A percentile compares a stretch with the other conserved stretches of the same genome.
Conservation (phyloP, 2,797 vertebrate genomes). For the Corythornis leucogaster region DNA sequence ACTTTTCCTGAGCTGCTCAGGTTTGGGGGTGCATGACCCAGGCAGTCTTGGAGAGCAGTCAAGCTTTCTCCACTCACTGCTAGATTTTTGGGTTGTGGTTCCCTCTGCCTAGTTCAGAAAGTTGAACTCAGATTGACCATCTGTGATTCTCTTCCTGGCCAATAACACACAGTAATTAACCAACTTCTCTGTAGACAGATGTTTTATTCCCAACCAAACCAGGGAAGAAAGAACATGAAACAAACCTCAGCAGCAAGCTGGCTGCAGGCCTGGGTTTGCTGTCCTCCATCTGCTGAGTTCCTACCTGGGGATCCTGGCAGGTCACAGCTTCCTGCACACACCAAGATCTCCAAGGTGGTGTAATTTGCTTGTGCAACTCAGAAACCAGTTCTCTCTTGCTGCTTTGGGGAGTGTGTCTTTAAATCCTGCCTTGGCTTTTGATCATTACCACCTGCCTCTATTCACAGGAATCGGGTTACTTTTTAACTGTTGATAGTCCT, state of each 20-base stretch:
- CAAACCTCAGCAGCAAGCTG: background rate
- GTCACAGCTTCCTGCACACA: background rate
- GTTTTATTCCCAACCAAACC: background rate
- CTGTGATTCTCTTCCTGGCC: background rate
- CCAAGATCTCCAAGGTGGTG: background rate
- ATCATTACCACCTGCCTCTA: conserved; percentile 49
- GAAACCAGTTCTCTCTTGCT: conserved; percentile 43
- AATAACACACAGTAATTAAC: background rate
- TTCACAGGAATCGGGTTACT: conserved; percentile 52
- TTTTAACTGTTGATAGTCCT: conserved; percentile 61
- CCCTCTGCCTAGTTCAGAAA: background rate
- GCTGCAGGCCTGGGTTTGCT: background rate
- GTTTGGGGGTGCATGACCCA: background rate
- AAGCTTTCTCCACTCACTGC: background rate
- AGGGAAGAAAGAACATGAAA: background rate
- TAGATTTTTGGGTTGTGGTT: background rate
- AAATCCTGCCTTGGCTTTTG: conserved; percentile 57
- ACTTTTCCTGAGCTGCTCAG: background rate
- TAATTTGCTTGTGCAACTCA: conserved; percentile 26
- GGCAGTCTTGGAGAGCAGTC: background rate
- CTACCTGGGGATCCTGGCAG: background rate
- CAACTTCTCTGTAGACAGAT: background rate
- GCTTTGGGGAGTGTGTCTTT: conserved; percentile 8
- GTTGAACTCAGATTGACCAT: background rate
- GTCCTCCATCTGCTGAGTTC: background rate